Base-by-base conservation (phyloP, 2,888 invertebrate species). In the Troides oblongomaculatus region DNA sequence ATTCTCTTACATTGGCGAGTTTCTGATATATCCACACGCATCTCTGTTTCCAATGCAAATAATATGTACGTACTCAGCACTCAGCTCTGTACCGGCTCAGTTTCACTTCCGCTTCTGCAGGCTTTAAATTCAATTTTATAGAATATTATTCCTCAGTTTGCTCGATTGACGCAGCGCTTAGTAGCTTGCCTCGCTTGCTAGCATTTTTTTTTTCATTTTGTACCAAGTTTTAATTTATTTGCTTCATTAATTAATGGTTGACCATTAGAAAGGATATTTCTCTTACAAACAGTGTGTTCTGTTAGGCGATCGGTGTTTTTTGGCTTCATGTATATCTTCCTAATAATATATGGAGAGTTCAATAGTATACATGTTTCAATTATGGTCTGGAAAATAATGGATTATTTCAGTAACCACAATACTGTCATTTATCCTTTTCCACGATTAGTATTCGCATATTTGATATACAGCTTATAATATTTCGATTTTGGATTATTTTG, bases 21-120 rank as follows among this genome's bases (percentile, higher is more conserved):
- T 61, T 21, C 30, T 66, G 60, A 66, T 61, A 66, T 53, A 53
- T 66, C 66, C 60, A 17, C 50, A 61, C 53, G 53, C 66, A 61
- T 66, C 66, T 66, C 66, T 59, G 46, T 66, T 66, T 61, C 66
- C 61, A 66, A 66, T 66, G 50, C 53, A 66, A 61, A 66, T 60
- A 66, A 23, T 21, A 2, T 63, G 18, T 6, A 53, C 53, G 18
- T 63, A 3, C 17, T 17, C 7, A 23, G 8, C 58, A 46, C 14
- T 58, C 12, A 30, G 7, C n/a, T 43, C 50, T 21, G 39, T 53
- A 61, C 46, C 21, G 30, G 36, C 39, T 53, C 66, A 53, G 21
- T 61, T 53, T 21, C 46, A 46, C 14, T 46, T 46, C 14, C 30
- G 53, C 59, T 66, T 60, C 17, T 36, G 21, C 14, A 25, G 50